Evolutionary conservation across 2,888 invertebrate genomes (phyloP), one percentile per base, ranked within the genome.

Genomic region (Drosophila lacicola): DNA sequence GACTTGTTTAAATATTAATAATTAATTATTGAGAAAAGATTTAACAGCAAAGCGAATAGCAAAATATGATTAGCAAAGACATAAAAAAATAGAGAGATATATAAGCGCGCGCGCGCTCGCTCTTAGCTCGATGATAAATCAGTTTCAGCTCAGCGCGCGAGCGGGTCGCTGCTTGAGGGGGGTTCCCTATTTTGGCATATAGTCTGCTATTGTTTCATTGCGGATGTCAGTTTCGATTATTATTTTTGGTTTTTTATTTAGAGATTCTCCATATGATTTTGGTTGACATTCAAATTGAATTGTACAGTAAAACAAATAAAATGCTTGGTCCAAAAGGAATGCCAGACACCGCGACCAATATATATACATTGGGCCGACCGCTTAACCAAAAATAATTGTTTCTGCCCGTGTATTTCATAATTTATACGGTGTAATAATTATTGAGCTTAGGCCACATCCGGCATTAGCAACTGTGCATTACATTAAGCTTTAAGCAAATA

Each of bases 1-100:
- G 71, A 72, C 79, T 77, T 89, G 88, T 74, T 79, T 77, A 87
- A 79, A 79, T 87, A 87, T 81, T 77, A 76, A 78, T 88, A 89
- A 87, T 89, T 87, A 84, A 89, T 87, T 75, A 74, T 81, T 70
- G 51, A 69, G 74, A 82, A 79, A 75, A 88, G 74, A 62, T 70
- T 87, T 75, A 87, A 62, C 72, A 75, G 55, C 67, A 70, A 64
- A 74, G 50, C 39, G 46, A 42, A 54, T 42, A 14, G 37, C 44
- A 34, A 55, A 45, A 41, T 41, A 17, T 41, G 41, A 14, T 41
- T 17, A 46, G 36, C 13, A 57, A 55, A 58, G 62, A 39, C 25
- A 41, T 56, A 70, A 55, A 50, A 57, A 56, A 58, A 51, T 53
- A 17, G 17, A 17, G 17, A 37, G 61, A 54, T 47, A 45, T 55